phyloP scores from a whole-genome alignment of 53 echinoderm and acorn worm species.

The Patiria pectinifera region DNA sequence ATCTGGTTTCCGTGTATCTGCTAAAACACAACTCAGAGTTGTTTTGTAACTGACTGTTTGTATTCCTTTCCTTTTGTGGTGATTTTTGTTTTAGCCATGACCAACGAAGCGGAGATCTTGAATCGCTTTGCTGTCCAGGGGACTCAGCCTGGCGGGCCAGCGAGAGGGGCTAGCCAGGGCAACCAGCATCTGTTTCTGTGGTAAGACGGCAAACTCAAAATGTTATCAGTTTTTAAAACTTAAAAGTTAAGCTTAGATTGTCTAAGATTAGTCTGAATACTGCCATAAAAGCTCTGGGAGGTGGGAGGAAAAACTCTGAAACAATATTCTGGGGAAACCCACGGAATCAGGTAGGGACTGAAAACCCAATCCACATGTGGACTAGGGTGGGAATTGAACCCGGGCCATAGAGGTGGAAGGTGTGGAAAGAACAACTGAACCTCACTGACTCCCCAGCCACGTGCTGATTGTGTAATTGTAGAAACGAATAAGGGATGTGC shows the following conservation, averaged over 20 bases:
- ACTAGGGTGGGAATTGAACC: neutral
- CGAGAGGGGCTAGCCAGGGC: constrained; percentile 61
- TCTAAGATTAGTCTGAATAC: neutral
- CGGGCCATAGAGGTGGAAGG: neutral
- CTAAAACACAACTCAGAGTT: neutral
- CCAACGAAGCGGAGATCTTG: constrained; percentile 85
- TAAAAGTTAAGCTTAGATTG: neutral
- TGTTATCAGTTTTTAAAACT: neutral
- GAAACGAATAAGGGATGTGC: too few relatives aligned
- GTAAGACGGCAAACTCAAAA: constrained; percentile 12
- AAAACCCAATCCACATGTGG: too few relatives aligned
- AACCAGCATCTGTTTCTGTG: constrained; percentile 61
- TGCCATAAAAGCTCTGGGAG: too few relatives aligned
- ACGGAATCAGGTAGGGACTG: too few relatives aligned
- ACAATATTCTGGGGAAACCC: too few relatives aligned
- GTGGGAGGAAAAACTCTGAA: too few relatives aligned
- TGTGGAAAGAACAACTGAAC: too few relatives aligned
- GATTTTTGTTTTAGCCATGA: constrained; percentile 69
- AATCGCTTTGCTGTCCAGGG: constrained; percentile 80
- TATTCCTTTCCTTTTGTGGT: neutral
- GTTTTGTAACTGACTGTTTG: neutral
- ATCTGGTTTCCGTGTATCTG: too few relatives aligned
- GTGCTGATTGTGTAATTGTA: too few relatives aligned
- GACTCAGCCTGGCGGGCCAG: constrained; percentile 75
- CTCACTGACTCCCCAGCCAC: too few relatives aligned